Percentiles rank a stretch among this genome's conserved stretches.
Evolutionary conservation across 2,888 invertebrate genomes (phyloP).

Genomic region (Limnephilus lunatus): DNA sequence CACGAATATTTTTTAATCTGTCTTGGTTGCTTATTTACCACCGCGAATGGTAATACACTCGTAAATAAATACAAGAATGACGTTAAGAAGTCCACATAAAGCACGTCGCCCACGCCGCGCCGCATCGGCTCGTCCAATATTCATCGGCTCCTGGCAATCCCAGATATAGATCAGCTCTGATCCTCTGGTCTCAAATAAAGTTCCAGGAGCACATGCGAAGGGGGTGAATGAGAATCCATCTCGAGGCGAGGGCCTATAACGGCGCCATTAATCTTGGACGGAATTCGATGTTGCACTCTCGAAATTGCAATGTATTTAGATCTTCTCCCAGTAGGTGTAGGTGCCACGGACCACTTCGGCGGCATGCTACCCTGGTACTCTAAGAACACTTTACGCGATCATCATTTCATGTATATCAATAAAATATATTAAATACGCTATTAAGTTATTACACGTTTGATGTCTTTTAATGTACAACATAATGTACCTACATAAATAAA

Average conservation of each 20-base stretch:
- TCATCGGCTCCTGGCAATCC: constrained; percentile 38
- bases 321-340: not conserved
- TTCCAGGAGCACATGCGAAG: constrained; percentile 29
- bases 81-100: not conserved
- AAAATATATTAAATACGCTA: not conserved
- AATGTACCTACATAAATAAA: too few species aligned
- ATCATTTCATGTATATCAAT: too few species aligned
- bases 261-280: constrained; percentile 63
- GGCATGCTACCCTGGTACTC: too few species aligned
- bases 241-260: constrained; percentile 49
- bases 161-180: constrained; percentile 21
- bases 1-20: not conserved
- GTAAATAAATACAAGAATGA: not conserved
- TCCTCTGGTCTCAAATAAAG: constrained; percentile 35
- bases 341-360: not conserved
- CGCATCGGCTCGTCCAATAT: constrained; percentile 36
- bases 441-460: not conserved
- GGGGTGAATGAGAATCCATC: constrained; percentile 57
- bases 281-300: constrained; percentile 62
- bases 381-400: too few species aligned
- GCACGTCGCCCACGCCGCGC: not conserved
- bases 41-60: not conserved
- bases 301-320: constrained; percentile 60
- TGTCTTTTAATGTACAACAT: not conserved
- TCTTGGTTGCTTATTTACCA: not conserved